phyloP scores from a whole-genome alignment of 1,140 invertebrate genomes.

The Dermatophagoides farinae region DNA sequence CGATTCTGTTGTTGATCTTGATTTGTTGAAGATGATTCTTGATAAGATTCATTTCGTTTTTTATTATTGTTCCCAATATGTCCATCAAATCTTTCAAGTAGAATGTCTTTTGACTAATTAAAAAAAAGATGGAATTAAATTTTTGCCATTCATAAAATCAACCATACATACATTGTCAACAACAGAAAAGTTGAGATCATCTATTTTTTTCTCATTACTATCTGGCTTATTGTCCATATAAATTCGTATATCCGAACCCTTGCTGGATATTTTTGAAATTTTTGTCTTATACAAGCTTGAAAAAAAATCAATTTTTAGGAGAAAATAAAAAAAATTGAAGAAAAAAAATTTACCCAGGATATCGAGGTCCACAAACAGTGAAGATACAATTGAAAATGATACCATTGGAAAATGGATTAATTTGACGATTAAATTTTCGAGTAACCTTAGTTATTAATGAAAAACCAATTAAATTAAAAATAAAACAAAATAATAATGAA shows the following conservation, averaged over 20 bases:
- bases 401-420: slow-evolving; percentile 85
- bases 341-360: slow-evolving; percentile 52
- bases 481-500: background rate
- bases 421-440: slow-evolving; percentile 88
- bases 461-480: background rate
- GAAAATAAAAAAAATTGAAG: background rate
- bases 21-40: background rate
- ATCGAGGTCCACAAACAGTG: slow-evolving; percentile 82
- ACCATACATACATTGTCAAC: too few species aligned
- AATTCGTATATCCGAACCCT: slow-evolving; percentile 33
- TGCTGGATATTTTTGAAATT: too few species aligned
- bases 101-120: background rate
- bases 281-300: too few species aligned
- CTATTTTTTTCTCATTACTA: background rate
- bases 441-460: slow-evolving; percentile 41
- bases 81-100: background rate
- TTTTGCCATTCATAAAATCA: too few species aligned
- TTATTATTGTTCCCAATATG: background rate
- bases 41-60: too few species aligned
- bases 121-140: background rate
- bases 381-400: slow-evolving; percentile 86
- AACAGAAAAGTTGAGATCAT: background rate
- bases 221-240: slow-evolving; percentile 62
- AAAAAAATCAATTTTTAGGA: too few species aligned
- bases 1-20: background rate